Percentiles rank a stretch among this genome's conserved stretches.
Evolutionary conservation across 2,797 vertebrate species (phyloP).

Genomic region (Dermochelys coriacea): DNA sequence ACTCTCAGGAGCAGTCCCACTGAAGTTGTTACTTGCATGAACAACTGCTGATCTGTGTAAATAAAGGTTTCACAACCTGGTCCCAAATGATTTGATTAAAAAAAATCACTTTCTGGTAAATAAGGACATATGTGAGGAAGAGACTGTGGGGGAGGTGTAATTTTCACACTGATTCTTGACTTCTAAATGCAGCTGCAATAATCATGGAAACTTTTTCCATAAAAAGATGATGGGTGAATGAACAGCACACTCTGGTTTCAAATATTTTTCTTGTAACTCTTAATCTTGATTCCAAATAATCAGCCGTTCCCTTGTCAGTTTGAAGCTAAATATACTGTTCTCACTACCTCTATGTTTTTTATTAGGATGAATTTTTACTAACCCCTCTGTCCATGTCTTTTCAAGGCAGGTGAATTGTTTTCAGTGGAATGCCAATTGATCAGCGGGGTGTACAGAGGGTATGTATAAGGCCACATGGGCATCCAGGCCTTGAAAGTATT

Average conservation of each 20-base stretch:
- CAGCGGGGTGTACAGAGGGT: background rate
- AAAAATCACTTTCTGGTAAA: background rate
- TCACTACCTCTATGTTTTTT: background rate
- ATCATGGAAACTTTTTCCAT: background rate
- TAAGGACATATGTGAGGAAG: background rate
- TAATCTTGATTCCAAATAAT: background rate
- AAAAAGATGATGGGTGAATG: background rate
- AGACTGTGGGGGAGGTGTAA: background rate
- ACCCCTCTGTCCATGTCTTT: background rate
- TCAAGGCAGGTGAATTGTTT: background rate
- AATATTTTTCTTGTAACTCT: background rate
- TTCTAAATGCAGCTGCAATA: background rate
- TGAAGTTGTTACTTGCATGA: background rate
- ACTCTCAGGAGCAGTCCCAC: background rate
- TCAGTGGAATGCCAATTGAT: slow-evolving; percentile 1
- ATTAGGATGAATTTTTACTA: background rate
- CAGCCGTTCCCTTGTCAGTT: background rate
- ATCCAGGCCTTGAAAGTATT: slow-evolving; percentile 23
- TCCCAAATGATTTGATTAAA: background rate
- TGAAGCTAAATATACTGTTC: background rate
- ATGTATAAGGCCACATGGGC: slow-evolving; percentile 35
- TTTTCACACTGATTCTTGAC: background rate
- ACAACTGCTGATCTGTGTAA: background rate
- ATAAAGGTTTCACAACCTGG: background rate
- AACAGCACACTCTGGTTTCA: background rate